Base-by-base conservation (phyloP, 2,797 vertebrate genomes). In the Valencia hispanica region DNA sequence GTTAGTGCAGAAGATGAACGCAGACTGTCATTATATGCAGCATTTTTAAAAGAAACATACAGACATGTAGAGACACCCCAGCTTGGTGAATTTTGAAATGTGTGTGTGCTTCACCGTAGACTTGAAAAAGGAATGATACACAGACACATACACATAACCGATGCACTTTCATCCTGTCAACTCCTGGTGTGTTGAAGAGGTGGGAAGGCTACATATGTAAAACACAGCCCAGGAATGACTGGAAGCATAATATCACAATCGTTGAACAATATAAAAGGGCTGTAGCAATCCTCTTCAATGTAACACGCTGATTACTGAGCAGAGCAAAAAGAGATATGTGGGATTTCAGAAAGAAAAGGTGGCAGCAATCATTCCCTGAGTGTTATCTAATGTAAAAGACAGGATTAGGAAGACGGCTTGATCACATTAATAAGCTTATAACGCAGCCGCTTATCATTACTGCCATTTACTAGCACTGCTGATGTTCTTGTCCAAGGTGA, bases 401-500 rank as follows among this genome's bases (percentile, higher is more conserved):
- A 73, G 91, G 88, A 90, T 93, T 91, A 89, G 84, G 70, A 86
- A 27, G 84, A 87, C 32, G 45, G 87, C 75, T 82, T 65, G 86
- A 79, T 78, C 83, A 80, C 86, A 83, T 89, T 92, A 92, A 93
- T 88, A 87, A 87, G 87, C 85, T 94, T 86, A 86, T 61, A 78
- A 82, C n/a, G 61, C 84, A 81, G 84, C 78, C 77, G 81, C 91
- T 91, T 86, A 89, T 90, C 89, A 84, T 91, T 88, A 89, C 77
- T 77, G 84, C 83, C 88, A 87, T 91, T 93, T 87, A 86, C 48
- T 50, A 55, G 34, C 79, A 68, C 68, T 51, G 77, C 91, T 72
- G 80, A 88, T 84, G 90, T 79, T 91, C 87, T 74, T 57, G 75
- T 79, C 87, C 86, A 94, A 93, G 93, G 92, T 92, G 92, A 94